Conservation (phyloP, 2,113 vertebrate species). For the Centropus bengalensis region DNA sequence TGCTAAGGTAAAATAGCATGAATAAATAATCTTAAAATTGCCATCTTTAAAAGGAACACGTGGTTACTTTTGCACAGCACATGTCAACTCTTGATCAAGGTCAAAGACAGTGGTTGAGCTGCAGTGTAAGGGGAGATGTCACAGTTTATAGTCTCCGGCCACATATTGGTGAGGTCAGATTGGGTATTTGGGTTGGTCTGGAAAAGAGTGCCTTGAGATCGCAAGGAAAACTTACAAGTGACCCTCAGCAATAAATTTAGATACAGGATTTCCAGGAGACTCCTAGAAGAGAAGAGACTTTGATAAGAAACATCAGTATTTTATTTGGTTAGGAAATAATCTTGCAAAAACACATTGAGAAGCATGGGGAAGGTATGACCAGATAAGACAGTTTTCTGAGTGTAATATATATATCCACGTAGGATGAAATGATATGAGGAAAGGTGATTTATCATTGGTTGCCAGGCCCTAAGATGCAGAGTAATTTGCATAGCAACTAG, state of each 20-base stretch:
- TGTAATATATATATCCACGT: background rate
- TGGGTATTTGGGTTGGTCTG: background rate
- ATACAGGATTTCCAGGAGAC: background rate
- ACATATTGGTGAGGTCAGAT: accelerated
- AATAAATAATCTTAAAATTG: background rate
- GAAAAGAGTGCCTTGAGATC: background rate
- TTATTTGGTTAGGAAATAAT: background rate
- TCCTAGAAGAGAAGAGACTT: background rate
- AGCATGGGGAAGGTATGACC: background rate
- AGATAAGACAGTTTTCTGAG: background rate
- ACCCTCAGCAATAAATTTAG: background rate
- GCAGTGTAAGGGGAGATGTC: background rate
- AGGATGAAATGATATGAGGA: background rate
- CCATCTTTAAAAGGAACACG: background rate
- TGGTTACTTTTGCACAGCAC: background rate
- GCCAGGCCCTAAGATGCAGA: background rate
- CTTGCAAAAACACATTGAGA: background rate
- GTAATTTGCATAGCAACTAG: background rate
- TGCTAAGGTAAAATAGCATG: background rate
- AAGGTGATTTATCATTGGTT: background rate
- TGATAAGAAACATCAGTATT: background rate
- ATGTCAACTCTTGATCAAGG: background rate
- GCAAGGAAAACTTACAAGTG: background rate
- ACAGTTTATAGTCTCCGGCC: background rate
- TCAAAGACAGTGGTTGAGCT: background rate